Base-by-base conservation (phyloP, 2,888 invertebrate genomes). In the Hypolimnas misippus region DNA sequence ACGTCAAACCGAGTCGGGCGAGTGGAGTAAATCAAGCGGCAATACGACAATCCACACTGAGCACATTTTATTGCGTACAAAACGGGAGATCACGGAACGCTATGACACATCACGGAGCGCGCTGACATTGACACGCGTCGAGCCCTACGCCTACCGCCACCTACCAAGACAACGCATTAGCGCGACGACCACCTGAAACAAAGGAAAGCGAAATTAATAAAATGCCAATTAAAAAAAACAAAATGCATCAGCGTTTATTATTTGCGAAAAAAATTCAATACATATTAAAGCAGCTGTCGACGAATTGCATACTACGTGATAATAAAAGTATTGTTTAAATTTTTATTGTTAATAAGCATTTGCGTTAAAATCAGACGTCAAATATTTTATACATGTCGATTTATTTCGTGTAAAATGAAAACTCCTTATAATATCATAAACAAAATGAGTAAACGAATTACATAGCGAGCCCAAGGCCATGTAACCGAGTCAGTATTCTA, bases 171-270 rank as follows among this genome's bases (percentile, higher is more conserved):
- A 82, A 80, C 75, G 78, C 72, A 76, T 76, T 77, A 85, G 80
- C 83, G 79, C 83, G 87, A 82, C 83, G 91, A 82, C 88, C 86
- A 92, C 88, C 92, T 92, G 92, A 78, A 92, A 92, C 92, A 92
- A 92, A 89, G 88, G 86, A 89, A 92, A 92, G 92, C 92, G 83
- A 92, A 92, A 92, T 92, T 92, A 92, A 92, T 92, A 87, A 86
- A 89, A 84, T 77, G 91, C 91, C 89, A 91, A 88, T 88, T 70
- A 87, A 82, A 85, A 86, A 76, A 80, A 58, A 57, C 38, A 58
- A 59, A 62, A 35, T 35, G 62, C 62, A 42, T 44, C 42, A 19
- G 35, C 29, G 33, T 44, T 76, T 21, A 49, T 49, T 29, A 29
- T 72, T 82, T 25, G 46, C 38, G 17, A 35, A 83, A 70, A 66